A percentile compares a stretch with the other conserved stretches of the same genome.
phyloP scores from a whole-genome alignment of 1,140 invertebrate genomes.

The Bombus picipes region DNA sequence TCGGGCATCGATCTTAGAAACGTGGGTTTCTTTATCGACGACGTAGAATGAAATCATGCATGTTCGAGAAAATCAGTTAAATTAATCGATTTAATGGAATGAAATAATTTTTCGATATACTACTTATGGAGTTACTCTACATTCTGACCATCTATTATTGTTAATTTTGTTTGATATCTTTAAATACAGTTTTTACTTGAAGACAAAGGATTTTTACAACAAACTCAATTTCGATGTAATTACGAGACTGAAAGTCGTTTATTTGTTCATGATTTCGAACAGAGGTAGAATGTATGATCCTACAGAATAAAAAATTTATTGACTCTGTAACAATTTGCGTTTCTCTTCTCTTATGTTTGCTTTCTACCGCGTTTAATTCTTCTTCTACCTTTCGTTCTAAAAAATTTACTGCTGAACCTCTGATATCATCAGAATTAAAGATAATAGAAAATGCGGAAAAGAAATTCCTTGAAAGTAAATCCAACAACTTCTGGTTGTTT shows the following conservation, averaged over 20 bases:
- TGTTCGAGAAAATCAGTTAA: neutral
- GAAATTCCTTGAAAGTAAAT: neutral
- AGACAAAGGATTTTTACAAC: no score
- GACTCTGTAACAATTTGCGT: conserved; percentile 7
- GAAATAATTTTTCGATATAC: neutral
- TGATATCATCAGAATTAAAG: neutral
- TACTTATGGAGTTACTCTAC: neutral
- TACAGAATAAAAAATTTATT: neutral
- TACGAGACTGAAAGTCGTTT: neutral
- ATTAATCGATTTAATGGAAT: neutral
- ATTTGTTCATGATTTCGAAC: conserved; percentile 4
- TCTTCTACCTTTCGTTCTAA: neutral
- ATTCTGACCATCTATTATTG: neutral
- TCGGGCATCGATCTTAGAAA: neutral
- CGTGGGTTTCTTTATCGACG: neutral
- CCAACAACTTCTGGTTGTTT: neutral
- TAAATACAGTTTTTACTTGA: neutral
- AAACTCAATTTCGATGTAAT: conserved; percentile 29
- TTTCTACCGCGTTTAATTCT: neutral
- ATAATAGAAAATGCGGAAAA: neutral
- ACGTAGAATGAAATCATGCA: neutral
- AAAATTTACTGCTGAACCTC: neutral
- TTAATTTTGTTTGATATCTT: neutral
- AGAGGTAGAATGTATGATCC: neutral
- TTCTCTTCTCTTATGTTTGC: conserved; percentile 34